Evolutionary conservation across 2,888 invertebrate genomes (phyloP).

Genomic region (Eupeodes luniger): DNA sequence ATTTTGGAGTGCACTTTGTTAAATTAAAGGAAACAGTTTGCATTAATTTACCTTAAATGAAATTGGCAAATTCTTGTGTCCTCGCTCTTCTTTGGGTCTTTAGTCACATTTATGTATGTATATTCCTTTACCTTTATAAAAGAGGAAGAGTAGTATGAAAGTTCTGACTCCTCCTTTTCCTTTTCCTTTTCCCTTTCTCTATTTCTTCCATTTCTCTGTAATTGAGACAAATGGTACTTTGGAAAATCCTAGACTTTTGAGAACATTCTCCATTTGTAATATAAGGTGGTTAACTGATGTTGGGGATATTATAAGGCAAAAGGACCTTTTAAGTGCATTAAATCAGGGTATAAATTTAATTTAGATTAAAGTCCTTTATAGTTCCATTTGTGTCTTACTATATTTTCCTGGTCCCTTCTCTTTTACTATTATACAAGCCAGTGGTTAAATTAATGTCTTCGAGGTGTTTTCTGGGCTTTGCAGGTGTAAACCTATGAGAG

Average conservation of each 20-base stretch:
- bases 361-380: slow-evolving; percentile 61
- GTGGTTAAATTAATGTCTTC: slow-evolving; percentile 50
- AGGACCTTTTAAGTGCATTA: slow-evolving; percentile 56
- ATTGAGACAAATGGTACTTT: slow-evolving; percentile 69
- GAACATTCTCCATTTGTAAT: slow-evolving; percentile 11
- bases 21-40: slow-evolving; percentile 75
- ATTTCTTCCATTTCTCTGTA: slow-evolving; percentile 22
- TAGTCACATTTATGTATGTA: slow-evolving; percentile 34
- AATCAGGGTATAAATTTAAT: slow-evolving; percentile 66
- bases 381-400: slow-evolving; percentile 19
- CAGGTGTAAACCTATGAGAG: slow-evolving; percentile 6
- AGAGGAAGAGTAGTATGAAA: not conserved
- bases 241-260: slow-evolving; percentile 30
- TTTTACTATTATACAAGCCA: not conserved
- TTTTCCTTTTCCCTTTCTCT: not conserved
- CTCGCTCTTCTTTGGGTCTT: slow-evolving; percentile 44
- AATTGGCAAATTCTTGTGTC: slow-evolving; percentile 55
- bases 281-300: slow-evolving; percentile 20
- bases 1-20: slow-evolving; percentile 70
- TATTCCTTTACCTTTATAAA: slow-evolving; percentile 12
- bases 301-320: slow-evolving; percentile 2
- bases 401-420: too few relatives aligned
- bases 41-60: slow-evolving; percentile 73
- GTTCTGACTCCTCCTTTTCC: not conserved
- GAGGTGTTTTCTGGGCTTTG: slow-evolving; percentile 17